Evolutionary conservation across 1,140 invertebrate species (phyloP).

Genomic region (Daktulosphaira vitifoliae): DNA sequence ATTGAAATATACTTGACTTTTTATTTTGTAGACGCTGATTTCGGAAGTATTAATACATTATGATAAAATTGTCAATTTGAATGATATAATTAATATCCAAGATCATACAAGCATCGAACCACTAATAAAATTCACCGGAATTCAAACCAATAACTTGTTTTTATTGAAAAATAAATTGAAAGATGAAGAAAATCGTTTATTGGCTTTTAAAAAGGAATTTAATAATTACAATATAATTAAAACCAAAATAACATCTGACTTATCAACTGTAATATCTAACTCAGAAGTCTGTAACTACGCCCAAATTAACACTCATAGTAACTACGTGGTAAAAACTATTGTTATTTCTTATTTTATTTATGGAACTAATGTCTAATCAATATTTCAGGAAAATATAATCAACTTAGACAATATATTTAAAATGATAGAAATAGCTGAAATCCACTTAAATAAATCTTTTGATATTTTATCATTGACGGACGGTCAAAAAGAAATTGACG

Average conservation of each 20-base stretch:
- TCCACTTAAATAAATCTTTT: background rate
- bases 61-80: background rate
- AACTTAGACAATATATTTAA: background rate
- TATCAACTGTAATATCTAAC: background rate
- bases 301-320: background rate
- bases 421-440: background rate
- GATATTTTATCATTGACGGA: background rate
- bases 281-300: background rate
- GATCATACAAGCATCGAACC: slow-evolving; percentile 12
- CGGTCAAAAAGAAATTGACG: background rate
- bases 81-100: background rate
- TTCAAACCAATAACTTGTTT: background rate
- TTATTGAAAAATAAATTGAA: slow-evolving; percentile 1
- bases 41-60: background rate
- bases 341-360: background rate
- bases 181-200: background rate
- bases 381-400: background rate
- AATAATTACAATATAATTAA: background rate
- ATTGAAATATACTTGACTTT: background rate
- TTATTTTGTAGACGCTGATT: background rate
- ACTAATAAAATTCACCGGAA: background rate
- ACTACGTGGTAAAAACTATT: background rate
- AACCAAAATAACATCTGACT: background rate
- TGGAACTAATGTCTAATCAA: background rate
- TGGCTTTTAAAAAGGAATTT: slow-evolving; percentile 1